Evolutionary conservation across 2,888 invertebrate genomes (phyloP), one percentile per base, ranked within the genome.

Genomic region (Nipponacmea schrenckii): DNA sequence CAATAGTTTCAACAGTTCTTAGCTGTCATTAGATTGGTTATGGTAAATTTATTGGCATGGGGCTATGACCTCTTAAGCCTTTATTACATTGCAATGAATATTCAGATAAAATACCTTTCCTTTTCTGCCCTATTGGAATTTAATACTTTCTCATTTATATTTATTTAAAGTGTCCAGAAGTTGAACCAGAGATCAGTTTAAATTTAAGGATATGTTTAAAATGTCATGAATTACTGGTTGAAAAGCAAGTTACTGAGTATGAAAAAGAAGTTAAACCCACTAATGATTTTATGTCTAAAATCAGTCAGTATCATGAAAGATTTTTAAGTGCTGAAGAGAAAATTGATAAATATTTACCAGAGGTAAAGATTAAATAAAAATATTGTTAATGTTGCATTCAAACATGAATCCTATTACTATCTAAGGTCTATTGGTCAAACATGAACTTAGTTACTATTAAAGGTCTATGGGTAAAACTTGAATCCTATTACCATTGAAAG

Each of bases 181-280:
- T 79, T n/a, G 83, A 85, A 46, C 85, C 85, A n/a, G 82, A 84
- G 66, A 73, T 84, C n/a, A 81, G 84, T 62, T 48, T 83, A 56
- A 77, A 81, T 68, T 73, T 85, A 17, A 77, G 82, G 64, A 79
- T 83, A 8, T 85, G 85, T 76, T 50, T 66, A 0, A 17, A n/a
- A 0, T 85, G 85, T 67, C 74, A 77, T 26, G 78, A 77, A 39
- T 77, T 74, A 50, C 48, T 84, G 65, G 77, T 77, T 7, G 67
- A 77, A 8, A 73, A 62, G 14, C 84, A 84, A 72, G 68, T 82
- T 17, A 68, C 74, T 1, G 68, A 70, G 27, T 64, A 63, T 31
- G 64, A 67, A 8, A 79, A 65, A 56, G 72, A 73, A 8, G 73
- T 77, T 45, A 74, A 64, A 31, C 70, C 67, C 50, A 69, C 67